Evolutionary conservation across 2,888 invertebrate genomes (phyloP).

Genomic region (Dioctria linearis): DNA sequence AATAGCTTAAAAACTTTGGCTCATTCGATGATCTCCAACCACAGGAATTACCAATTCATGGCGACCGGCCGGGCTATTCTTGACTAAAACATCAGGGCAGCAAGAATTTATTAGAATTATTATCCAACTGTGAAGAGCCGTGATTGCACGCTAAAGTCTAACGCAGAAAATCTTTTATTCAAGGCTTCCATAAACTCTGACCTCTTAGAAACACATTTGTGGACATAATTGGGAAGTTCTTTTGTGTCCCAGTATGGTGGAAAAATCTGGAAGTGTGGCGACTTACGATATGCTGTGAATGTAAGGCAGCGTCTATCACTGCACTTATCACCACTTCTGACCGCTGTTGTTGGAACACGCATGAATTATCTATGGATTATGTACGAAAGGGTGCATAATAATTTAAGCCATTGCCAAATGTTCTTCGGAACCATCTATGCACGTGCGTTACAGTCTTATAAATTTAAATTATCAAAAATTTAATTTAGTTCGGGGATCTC

Average conservation of each 20-base stretch:
- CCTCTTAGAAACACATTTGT: constrained; percentile 8
- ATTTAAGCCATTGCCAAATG: neutral
- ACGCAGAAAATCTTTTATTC: constrained; percentile 51
- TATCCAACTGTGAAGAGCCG: neutral
- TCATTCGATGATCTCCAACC: neutral
- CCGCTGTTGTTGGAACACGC: neutral
- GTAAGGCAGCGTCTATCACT: no score
- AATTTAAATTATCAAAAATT: neutral
- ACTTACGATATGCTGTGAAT: neutral
- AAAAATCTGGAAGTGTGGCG: neutral
- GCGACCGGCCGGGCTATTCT: neutral
- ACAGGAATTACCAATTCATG: constrained; percentile 1
- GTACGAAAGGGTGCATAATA: constrained; percentile 31
- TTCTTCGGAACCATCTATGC: neutral
- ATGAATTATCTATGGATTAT: constrained; percentile 2
- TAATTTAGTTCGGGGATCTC: neutral
- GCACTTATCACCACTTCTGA: no score
- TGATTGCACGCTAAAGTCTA: neutral
- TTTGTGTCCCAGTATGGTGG: neutral
- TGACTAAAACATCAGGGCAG: neutral
- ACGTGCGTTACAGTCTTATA: constrained; percentile 7
- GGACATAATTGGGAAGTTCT: neutral
- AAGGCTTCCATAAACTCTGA: constrained; percentile 45
- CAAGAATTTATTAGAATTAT: neutral
- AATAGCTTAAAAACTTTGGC: neutral